A percentile compares a stretch with the other conserved stretches of the same genome.
phyloP scores from a whole-genome alignment of 2,888 invertebrate genomes.

The Drosophila sordidula region DNA sequence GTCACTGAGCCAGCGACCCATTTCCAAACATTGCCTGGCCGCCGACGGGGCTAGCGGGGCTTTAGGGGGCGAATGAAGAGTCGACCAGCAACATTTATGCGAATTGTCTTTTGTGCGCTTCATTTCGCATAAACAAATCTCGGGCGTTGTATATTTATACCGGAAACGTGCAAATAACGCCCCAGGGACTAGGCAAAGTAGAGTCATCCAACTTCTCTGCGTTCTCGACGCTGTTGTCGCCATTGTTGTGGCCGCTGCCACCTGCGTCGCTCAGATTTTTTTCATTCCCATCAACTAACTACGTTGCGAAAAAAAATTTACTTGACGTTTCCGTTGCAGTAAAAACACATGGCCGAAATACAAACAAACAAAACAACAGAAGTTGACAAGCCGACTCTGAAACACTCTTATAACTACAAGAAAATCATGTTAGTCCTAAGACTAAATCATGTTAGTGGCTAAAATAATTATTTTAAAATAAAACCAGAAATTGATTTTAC shows the following conservation, averaged over 20 bases:
- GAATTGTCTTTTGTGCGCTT: conserved; percentile 81
- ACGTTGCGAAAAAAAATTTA: conserved; percentile 71
- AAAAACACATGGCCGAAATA: conserved; percentile 78
- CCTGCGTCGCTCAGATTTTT: conserved; percentile 61
- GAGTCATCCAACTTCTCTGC: conserved; percentile 49
- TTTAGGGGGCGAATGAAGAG: conserved; percentile 6
- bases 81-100: conserved; percentile 70
- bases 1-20: conserved; percentile 73
- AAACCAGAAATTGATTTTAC: no score
- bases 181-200: conserved; percentile 79
- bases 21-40: conserved; percentile 38
- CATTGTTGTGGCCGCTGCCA: conserved; percentile 70
- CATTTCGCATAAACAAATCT: conserved; percentile 82
- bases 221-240: conserved; percentile 53
- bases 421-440: no score
- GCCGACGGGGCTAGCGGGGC: conserved; percentile 1
- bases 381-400: not conserved
- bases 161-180: conserved; percentile 81
- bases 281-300: conserved; percentile 72
- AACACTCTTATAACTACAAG: conserved; percentile 14
- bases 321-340: conserved; percentile 79
- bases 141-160: conserved; percentile 79
- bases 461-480: no score
- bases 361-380: conserved; percentile 40
- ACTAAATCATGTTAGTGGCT: no score